Evolutionary conservation across 2,888 invertebrate species (phyloP), one percentile per base, ranked within the genome.

Genomic region (Apeira syringaria): DNA sequence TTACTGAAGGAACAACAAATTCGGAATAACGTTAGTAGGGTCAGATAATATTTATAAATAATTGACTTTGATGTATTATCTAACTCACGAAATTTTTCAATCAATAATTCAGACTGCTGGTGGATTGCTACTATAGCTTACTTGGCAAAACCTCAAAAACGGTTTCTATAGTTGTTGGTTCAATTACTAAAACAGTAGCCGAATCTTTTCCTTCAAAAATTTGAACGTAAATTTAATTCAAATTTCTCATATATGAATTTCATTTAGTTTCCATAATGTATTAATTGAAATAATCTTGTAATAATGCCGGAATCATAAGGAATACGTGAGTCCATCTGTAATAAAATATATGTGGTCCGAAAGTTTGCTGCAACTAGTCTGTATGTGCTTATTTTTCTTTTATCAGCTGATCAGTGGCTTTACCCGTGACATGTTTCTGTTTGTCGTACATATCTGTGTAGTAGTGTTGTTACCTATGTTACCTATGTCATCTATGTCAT

Each of bases 181-280:
- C n/a, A n/a, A n/a, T n/a, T n/a, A n/a, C n/a, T n/a, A n/a, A n/a
- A n/a, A n/a, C n/a, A n/a, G n/a, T n/a, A n/a, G n/a, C n/a, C n/a
- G n/a, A n/a, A n/a, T n/a, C n/a, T n/a, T n/a, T n/a, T n/a, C n/a
- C n/a, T n/a, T n/a, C n/a, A n/a, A n/a, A n/a, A n/a, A n/a, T n/a
- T n/a, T n/a, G n/a, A n/a, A n/a, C n/a, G 98, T 98, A 93, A 58
- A 47, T 53, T 50, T 40, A 37, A 18, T 31, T 53, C 61, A 18
- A 25, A 7, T 18, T n/a, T 45, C 50, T 39, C 33, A 45, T 10
- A 31, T 34, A 43, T 38, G 39, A 55, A 47, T 39, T 52, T 35
- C 32, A 53, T 64, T 67, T 48, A 55, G 63, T 74, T 73, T 78
- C 73, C 70, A 44, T 30, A 63, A 69, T 63, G 67, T 85, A 84